Percentiles rank a stretch among this genome's conserved stretches.
phyloP scores from a whole-genome alignment of 1,140 invertebrate genomes.

The Bemisia tabaci region DNA sequence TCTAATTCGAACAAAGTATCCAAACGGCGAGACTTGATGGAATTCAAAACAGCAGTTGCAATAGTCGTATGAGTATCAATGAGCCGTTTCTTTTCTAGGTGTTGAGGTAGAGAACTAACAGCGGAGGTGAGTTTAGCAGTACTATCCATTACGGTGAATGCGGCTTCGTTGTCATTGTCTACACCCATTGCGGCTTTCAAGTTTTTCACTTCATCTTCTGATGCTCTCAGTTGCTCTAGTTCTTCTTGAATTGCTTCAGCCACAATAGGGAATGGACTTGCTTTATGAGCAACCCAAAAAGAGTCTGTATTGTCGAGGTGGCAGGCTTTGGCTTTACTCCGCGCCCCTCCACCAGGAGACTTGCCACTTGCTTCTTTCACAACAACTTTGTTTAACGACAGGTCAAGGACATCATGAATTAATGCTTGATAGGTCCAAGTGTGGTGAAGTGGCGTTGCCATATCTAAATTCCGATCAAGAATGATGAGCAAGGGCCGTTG shows the following conservation, averaged over 20 bases:
- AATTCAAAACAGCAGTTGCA: conserved; percentile 83
- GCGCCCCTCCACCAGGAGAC: conserved; percentile 39
- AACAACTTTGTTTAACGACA: conserved; percentile 64
- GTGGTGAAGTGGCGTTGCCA: conserved; percentile 95
- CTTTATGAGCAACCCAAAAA: conserved; percentile 87
- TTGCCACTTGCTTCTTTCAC: conserved; percentile 13
- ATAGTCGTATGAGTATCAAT: conserved; percentile 99
- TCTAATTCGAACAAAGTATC: conserved; percentile 96
- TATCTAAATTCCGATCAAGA: conserved; percentile 88
- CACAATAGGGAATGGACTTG: conserved; percentile 92
- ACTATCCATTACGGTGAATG: conserved; percentile 76
- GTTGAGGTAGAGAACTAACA: conserved; percentile 86
- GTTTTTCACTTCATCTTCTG: conserved; percentile 92
- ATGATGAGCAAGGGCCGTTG: conserved; percentile 85
- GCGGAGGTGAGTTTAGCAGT: conserved; percentile 88
- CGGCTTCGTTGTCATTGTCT: conserved; percentile 59
- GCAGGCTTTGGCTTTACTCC: conserved; percentile 70
- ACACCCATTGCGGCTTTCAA: conserved; percentile 85
- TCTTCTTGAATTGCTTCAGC: conserved; percentile 98
- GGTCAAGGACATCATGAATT: conserved; percentile 85
- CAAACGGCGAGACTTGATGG: conserved; percentile 74
- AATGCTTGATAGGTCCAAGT: conserved; percentile 99
- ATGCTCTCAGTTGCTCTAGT: conserved; percentile 81
- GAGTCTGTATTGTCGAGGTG: conserved; percentile 79
- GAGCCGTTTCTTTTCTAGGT: conserved; percentile 91